These are phyloP conservation scores for Oeneis ivallda DNA, from an alignment of 2,888 invertebrate species.

Conservation along the genomic window DNA sequence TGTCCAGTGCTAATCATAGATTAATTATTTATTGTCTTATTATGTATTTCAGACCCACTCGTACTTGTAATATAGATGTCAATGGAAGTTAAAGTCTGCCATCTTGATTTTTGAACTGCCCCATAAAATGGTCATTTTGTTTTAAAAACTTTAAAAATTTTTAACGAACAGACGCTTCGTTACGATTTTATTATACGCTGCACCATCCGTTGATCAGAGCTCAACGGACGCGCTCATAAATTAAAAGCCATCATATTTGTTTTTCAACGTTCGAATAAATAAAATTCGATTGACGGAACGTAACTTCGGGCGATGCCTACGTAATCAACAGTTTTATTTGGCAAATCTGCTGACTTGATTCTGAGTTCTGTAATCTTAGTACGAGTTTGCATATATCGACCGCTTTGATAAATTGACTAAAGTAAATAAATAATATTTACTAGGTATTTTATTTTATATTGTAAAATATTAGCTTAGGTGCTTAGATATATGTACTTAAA, in stretches of 20 bases:
- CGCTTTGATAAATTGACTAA: no score
- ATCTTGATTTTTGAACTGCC: not conserved
- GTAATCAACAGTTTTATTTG: slow-evolving; percentile 77
- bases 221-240: slow-evolving; percentile 67
- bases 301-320: slow-evolving; percentile 61
- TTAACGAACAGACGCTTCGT: slow-evolving; percentile 21
- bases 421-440: no score
- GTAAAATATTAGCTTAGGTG: no score
- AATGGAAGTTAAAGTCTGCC: not conserved
- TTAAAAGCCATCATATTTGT: slow-evolving; percentile 78
- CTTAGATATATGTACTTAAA: no score
- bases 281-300: slow-evolving; percentile 74
- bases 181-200: slow-evolving; percentile 45
- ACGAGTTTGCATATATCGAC: no score
- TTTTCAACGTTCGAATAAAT: slow-evolving; percentile 72
- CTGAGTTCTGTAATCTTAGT: slow-evolving; percentile 48
- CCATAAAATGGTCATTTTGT: slow-evolving; percentile 12
- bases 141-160: slow-evolving; percentile 13
- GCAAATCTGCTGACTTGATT: slow-evolving; percentile 71
- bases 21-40: no score
- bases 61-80: not conserved
- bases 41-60: no score
- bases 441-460: no score
- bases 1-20: no score
- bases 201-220: slow-evolving; percentile 51